Evolutionary conservation across 2,888 invertebrate species (phyloP), one percentile per base, ranked within the genome.

Genomic region (Graphium colonna): DNA sequence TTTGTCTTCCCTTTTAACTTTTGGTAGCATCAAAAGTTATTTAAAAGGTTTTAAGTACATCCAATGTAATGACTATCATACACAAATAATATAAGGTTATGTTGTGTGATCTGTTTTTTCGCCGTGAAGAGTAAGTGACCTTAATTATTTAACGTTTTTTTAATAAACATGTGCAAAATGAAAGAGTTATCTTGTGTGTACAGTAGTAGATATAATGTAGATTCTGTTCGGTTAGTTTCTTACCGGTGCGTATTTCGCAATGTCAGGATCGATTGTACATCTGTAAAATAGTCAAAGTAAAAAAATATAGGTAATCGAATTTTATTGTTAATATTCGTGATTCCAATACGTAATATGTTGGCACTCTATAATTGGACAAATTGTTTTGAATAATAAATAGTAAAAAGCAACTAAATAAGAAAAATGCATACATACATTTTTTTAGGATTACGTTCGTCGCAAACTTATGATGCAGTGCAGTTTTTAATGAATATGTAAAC

Each of bases 81-180:
- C 61, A 67, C 66, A 69, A 68, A 68, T 65, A 67, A 59, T 63
- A 62, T 63, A 73, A 84, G 84, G 84, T 84, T 86, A 86, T 79
- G 80, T 77, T 77, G 67, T 75, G 74, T 68, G 71, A 74, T 72
- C 73, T 76, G 65, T 68, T 57, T 67, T 73, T 71, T 73, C 68
- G 68, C 69, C 69, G 73, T 72, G 67, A 78, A 74, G 75, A 72
- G 82, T 82, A 65, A 82, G 80, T 81, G 43, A 33, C 38, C 31
- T 12, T 36, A 62, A 65, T 55, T 62, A 51, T 58, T 63, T 62
- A 40, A 52, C 18, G 46, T 51, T 38, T 54, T 60, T 56, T 63
- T 36, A 15, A 21, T 21, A 21, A 3, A 21, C 21, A 21, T 21
- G 21, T 21, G 21, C 5, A 21, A 21, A 21, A 3, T 21, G 21